Evolutionary conservation across 2,797 vertebrate species (phyloP).

Genomic region (Danionella dracula): DNA sequence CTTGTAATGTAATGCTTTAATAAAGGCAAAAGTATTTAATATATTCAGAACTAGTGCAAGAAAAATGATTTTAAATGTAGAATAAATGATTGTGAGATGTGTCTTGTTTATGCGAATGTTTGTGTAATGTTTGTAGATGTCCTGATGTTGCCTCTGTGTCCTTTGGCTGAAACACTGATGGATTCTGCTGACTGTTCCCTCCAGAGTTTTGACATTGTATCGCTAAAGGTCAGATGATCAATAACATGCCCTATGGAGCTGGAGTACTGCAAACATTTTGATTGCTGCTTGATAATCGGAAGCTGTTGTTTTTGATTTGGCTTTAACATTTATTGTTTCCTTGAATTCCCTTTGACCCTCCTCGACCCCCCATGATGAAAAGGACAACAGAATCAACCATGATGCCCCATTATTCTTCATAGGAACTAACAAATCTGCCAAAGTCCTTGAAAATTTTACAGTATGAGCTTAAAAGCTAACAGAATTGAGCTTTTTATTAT

Average conservation of each 20-base stretch:
- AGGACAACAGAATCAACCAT: slow-evolving; percentile 19
- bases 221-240: slow-evolving; percentile 43
- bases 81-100: background rate
- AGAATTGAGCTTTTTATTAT: too few species aligned
- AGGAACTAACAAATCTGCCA: slow-evolving; percentile 16
- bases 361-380: slow-evolving; percentile 25
- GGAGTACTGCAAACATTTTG: background rate
- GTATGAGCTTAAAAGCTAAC: too few species aligned
- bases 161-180: slow-evolving; percentile 6
- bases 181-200: slow-evolving; percentile 24
- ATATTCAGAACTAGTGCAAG: background rate
- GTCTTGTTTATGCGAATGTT: background rate
- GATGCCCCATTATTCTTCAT: slow-evolving; percentile 33
- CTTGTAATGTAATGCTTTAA: too few species aligned
- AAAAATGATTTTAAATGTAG: background rate
- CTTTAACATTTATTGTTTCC: slow-evolving; percentile 27
- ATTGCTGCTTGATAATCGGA: background rate
- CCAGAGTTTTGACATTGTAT: slow-evolving; percentile 28
- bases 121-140: background rate
- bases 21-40: background rate
- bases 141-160: background rate
- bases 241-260: slow-evolving; percentile 20
- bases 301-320: slow-evolving; percentile 11
- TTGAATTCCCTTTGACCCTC: background rate
- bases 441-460: too few species aligned